These are phyloP conservation scores for Cyprinodon variegatus DNA, from an alignment of 2,113 vertebrate genomes.

Conservation along the genomic window DNA sequence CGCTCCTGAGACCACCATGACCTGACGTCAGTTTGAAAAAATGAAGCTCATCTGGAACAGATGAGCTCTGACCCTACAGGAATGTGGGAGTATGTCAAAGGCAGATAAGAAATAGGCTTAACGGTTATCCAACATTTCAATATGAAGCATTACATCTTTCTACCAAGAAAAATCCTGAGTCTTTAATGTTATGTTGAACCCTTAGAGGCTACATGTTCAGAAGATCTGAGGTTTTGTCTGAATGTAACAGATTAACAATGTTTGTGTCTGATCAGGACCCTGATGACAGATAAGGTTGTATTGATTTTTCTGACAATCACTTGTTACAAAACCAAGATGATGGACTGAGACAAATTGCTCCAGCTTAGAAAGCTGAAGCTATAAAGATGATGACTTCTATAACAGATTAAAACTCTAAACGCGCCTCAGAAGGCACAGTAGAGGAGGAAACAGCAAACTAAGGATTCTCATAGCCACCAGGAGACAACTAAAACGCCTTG, in stretches of 20 bases:
- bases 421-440: background rate
- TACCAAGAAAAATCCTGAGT: constrained; percentile 13
- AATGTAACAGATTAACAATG: background rate
- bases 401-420: background rate
- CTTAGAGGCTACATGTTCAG: background rate
- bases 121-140: background rate
- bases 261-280: background rate
- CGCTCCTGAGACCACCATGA: background rate
- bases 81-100: constrained; percentile 48
- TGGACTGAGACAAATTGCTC: background rate
- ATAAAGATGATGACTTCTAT: background rate
- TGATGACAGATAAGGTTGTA: background rate
- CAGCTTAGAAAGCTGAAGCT: background rate
- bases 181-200: constrained; percentile 2
- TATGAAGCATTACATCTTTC: constrained; percentile 13
- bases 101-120: background rate
- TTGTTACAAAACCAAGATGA: background rate
- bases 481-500: background rate
- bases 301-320: background rate
- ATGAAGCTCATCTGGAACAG: constrained; percentile 25
- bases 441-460: background rate
- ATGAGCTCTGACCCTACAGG: constrained; percentile 45
- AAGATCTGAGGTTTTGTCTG: background rate
- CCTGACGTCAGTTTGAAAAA: background rate
- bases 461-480: too few relatives aligned